Percentiles rank a stretch among this genome's conserved stretches.
Evolutionary conservation across 2,797 vertebrate genomes (phyloP).

Genomic region (Syngnathus rostellatus): DNA sequence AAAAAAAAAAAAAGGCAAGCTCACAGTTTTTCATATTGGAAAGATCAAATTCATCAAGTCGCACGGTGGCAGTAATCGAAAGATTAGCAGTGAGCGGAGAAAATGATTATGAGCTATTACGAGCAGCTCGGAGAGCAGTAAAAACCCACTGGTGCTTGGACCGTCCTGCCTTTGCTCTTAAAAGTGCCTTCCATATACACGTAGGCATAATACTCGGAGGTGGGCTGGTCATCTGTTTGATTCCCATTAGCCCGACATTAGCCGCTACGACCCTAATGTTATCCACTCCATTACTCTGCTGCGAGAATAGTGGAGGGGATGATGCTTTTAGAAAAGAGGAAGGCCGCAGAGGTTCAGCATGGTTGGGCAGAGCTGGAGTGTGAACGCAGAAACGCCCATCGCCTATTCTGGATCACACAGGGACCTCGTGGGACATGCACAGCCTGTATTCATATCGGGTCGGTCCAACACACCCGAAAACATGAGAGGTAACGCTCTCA

Average conservation of each 20-base stretch:
- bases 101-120: constrained; percentile 23
- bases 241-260: constrained; percentile 68
- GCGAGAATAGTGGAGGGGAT: constrained; percentile 47
- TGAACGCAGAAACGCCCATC: constrained; percentile 66
- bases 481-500: constrained; percentile 26
- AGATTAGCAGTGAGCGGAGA: constrained; percentile 14
- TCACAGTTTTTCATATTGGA: neutral
- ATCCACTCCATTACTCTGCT: constrained; percentile 67
- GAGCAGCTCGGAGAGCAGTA: constrained; percentile 17
- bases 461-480: constrained; percentile 37
- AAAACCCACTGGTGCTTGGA: constrained; percentile 35
- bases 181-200: constrained; percentile 43
- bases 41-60: constrained; percentile 12
- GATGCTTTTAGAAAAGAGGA: constrained; percentile 51
- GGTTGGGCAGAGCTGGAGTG: constrained; percentile 72
- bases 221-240: constrained; percentile 56
- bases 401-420: constrained; percentile 61
- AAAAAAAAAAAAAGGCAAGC: neutral
- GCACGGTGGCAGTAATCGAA: constrained; percentile 5
- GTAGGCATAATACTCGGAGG: constrained; percentile 52
- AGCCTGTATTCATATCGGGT: constrained; percentile 47
- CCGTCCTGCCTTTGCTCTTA: constrained; percentile 41
- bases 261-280: constrained; percentile 67
- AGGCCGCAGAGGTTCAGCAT: constrained; percentile 63
- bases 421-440: constrained; percentile 47